Conservation (phyloP, 1,140 invertebrate species). For the Platyura marginata region DNA sequence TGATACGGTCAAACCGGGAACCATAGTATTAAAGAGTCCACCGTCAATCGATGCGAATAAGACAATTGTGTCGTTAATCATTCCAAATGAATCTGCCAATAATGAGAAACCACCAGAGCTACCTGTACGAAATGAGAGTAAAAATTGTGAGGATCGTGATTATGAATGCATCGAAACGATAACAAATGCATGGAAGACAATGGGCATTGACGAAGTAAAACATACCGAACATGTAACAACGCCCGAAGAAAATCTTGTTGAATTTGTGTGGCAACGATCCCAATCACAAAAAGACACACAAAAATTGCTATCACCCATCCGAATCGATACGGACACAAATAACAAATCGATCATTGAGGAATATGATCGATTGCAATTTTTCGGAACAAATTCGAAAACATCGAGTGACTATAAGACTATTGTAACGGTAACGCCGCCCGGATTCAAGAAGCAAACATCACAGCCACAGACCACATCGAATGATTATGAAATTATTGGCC, state of each 20-base stretch:
- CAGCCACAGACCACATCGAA: not conserved
- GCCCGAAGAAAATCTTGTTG: constrained; percentile 15
- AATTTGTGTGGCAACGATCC: constrained; percentile 20
- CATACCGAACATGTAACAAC: constrained; percentile 33
- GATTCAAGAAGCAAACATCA: constrained; percentile 12
- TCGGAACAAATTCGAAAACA: constrained; percentile 50
- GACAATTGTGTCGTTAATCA: not conserved
- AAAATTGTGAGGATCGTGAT: constrained; percentile 11
- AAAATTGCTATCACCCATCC: not conserved
- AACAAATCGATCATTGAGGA: constrained; percentile 30
- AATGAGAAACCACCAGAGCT: constrained; percentile 11
- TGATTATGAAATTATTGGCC: constrained; percentile 14
- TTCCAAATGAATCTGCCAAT: not conserved
- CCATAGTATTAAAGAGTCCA: not conserved
- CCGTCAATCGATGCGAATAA: constrained; percentile 1
- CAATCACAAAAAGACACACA: constrained; percentile 12
- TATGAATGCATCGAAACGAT: constrained; percentile 24
- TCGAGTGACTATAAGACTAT: constrained; percentile 42
- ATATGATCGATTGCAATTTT: constrained; percentile 63
- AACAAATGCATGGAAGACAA: constrained; percentile 56
- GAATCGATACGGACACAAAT: constrained; percentile 8
- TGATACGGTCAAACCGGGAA: constrained; percentile 5
- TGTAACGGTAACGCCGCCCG: constrained; percentile 32
- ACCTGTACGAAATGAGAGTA: constrained; percentile 15
- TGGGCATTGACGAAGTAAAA: constrained; percentile 48